Evolutionary conservation across 2,888 invertebrate genomes (phyloP), one percentile per base, ranked within the genome.

Genomic region (Stictocephala bisonia): DNA sequence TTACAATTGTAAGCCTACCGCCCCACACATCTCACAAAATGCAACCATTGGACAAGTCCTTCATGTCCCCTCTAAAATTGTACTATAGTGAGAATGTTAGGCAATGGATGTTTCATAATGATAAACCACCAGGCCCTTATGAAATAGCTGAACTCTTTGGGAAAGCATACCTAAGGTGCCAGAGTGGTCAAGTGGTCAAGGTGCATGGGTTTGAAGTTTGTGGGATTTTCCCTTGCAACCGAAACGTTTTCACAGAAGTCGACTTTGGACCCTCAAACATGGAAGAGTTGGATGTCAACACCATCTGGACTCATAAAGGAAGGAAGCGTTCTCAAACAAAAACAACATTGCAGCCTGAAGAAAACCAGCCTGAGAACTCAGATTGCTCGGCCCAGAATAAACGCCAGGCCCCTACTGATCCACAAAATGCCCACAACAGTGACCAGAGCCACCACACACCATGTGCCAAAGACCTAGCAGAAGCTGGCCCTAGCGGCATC

Each of bases 201-300:
- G 74, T 74, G 7, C 77, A 77, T 31, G 79, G 79, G 0, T 80
- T 81, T 58, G 56, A 29, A 53, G 60, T 29, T 6, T 78, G 78
- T n/a, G 81, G 81, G 18, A 74, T 81, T 15, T 78, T 35, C 6
- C 81, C 80, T 20, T 75, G 78, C 1, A 76, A 80, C 75, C 75
- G 71, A 74, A 77, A 78, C 75, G 76, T 77, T 73, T 80, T 80
- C 68, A 41, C 1, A 31, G 70, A 70, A 22, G 6, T 31, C 20
- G 70, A 70, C 24, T 70, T 70, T 22, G 3, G 20, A 7, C 58
- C 70, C n/a, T 53, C 66, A 31, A 40, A 13, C 18, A 18, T 13
- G n/a, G 35, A 15, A 3, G 15, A 31, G 15, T 4, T 35, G 2
- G 18, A 64, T 35, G 18, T 40, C 20, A 15, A 64, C 7, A 40